Base-by-base conservation (phyloP, 2,888 invertebrate genomes). In the Lithophane socia region DNA sequence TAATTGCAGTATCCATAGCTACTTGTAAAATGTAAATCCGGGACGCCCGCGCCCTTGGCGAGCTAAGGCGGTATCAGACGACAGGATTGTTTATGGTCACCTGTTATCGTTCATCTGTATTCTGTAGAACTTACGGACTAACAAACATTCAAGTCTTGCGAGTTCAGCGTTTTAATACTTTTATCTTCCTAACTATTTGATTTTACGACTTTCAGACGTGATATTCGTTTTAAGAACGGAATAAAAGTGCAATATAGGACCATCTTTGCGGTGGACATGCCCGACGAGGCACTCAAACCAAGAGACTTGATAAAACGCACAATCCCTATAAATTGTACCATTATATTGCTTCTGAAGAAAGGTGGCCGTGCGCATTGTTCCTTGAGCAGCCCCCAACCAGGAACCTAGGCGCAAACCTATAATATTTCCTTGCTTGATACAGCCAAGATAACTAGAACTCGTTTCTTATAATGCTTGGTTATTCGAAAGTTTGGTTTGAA, bases 61-160 rank as follows among this genome's bases (percentile, higher is more conserved):
- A 69, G 76, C 60, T 74, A 75, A 82, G 87, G 80, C 78, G 83
- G 83, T 91, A 92, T 91, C 92, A 88, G 92, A 92, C 90, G 94
- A 94, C 94, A 94, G 92, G 89, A 90, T 93, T 90, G 89, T 95
- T 95, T 95, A 95, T 95, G 93, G 93, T 88, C 88, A 84, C 86
- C 82, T 89, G 85, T 90, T 95, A 95, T 95, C 95, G 91, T 90
- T 88, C 93, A 95, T 95, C 95, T 92, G 88, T 91, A 91, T 92
- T 92, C 92, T 91, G 79, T 84, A 72, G 81, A 82, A 84, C 70
- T 73, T 86, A 68, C 78, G 71, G 65, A 72, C 73, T 65, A 82
- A 80, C 74, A 78, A 79, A 81, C 85, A 85, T 77, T 75, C 82
- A 83, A 82, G 87, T 85, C 75, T 86, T 73, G 69, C 56, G 74